Conservation (phyloP, 2,797 vertebrate species). For the Tenualosa thibaudeaui region DNA sequence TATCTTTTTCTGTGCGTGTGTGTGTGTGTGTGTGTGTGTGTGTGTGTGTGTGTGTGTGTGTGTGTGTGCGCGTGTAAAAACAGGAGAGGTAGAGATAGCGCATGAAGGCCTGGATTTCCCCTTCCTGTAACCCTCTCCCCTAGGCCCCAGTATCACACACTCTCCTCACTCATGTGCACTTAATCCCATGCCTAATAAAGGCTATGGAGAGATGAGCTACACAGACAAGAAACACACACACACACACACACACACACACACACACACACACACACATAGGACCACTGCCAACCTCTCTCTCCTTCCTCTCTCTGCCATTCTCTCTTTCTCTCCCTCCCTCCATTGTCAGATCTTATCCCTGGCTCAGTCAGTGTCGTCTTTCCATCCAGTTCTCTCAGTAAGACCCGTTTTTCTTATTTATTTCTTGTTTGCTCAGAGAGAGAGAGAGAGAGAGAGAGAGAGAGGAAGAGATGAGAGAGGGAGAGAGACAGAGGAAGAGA, state of each 20-base stretch:
- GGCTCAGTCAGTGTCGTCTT: conserved; percentile 64
- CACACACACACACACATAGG: neutral
- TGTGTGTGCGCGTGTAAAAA: neutral
- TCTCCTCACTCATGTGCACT: conserved; percentile 47
- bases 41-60: neutral
- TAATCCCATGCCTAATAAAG: conserved; percentile 66
- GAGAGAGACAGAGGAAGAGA: conserved; percentile 46
- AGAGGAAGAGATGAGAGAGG: conserved; percentile 50
- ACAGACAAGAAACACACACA: conserved; percentile 48
- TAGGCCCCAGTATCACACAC: conserved; percentile 38
- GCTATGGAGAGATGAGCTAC: conserved; percentile 53
- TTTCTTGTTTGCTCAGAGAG: conserved; percentile 6
- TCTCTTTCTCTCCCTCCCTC: conserved; percentile 38
- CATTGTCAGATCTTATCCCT: conserved; percentile 58
- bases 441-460: neutral
- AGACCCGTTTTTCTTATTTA: conserved; percentile 66
- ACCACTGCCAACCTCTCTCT: neutral
- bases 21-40: neutral
- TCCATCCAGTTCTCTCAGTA: conserved; percentile 63
- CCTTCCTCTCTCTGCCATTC: neutral
- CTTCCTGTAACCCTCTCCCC: conserved; percentile 49
- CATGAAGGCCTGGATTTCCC: neutral
- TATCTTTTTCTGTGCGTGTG: neutral
- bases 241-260: conserved; percentile 16
- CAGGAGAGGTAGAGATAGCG: neutral